These are phyloP conservation scores for Colostygia pectinataria DNA, from an alignment of 2,888 invertebrate genomes.

Conservation along the genomic window DNA sequence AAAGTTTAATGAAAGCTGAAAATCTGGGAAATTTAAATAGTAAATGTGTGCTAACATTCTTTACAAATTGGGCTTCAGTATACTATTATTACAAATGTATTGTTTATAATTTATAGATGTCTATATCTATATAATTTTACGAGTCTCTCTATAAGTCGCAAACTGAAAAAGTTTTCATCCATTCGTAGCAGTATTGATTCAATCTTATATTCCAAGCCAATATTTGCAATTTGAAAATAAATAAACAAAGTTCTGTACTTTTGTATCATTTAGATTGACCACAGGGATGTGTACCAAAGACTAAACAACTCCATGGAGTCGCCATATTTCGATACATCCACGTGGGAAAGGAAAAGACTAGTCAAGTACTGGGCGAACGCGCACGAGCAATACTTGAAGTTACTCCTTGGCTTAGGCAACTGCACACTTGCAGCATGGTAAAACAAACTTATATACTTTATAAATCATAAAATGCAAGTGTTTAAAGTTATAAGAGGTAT, in stretches of 20 bases:
- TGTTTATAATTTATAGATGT: too few species aligned
- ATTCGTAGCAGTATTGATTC: constrained; percentile 7
- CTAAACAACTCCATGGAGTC: constrained; percentile 62
- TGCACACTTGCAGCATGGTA: constrained; percentile 61
- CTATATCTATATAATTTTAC: not conserved
- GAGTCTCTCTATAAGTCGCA: not conserved
- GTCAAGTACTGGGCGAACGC: constrained; percentile 53
- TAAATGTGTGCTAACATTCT: too few species aligned
- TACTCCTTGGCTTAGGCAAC: constrained; percentile 51
- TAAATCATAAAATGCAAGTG: too few species aligned
- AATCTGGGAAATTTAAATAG: too few species aligned
- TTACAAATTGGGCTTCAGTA: too few species aligned
- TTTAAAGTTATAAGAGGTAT: too few species aligned
- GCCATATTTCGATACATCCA: constrained; percentile 56
- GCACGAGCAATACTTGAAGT: constrained; percentile 50
- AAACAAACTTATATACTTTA: constrained; percentile 16
- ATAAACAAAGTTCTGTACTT: constrained; percentile 13
- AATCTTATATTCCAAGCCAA: constrained; percentile 1
- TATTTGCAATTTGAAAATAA: constrained; percentile 11
- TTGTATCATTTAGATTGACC: constrained; percentile 43
- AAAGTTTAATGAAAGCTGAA: too few species aligned
- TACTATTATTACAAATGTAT: too few species aligned
- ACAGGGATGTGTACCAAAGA: constrained; percentile 53
- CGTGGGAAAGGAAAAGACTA: constrained; percentile 46
- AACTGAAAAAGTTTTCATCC: constrained; percentile 8